Base-by-base conservation (phyloP, 2,888 invertebrate genomes). In the Brenthis ino region DNA sequence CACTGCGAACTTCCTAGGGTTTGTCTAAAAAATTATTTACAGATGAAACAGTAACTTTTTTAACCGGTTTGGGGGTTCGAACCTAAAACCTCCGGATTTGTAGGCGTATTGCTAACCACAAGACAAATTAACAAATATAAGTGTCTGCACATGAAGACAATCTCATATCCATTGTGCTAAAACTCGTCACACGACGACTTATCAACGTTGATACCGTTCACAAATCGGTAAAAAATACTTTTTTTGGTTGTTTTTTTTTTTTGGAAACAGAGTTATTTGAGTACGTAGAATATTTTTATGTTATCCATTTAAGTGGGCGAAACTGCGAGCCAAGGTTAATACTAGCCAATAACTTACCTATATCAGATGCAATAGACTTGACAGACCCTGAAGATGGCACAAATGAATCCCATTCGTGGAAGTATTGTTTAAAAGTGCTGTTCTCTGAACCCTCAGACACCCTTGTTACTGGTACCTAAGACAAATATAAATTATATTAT, bases 381-480 rank as follows among this genome's bases (percentile, higher is more conserved):
- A 74, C 94, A 20, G 93, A 93, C 57, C 72, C 57, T 0, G 74
- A 56, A 3, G 76, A 48, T 0, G 76, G 54, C 0, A 69, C 28
- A 2, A 77, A 80, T 57, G 94, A 94, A 71, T 95, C 94, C 97
- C 98, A 98, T 47, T 94, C 94, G 70, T 95, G 94, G 93, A 98
- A 98, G 92, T 97, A 98, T 79, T 98, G 97, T 77, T 96, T 97
- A 91, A 98, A 98, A 14, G 96, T 94, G 6, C 96, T 94, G 14
- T 97, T 95, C 86, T 98, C 98, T 0, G 95, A 95, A 11, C 95
- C 95, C 81, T 98, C 96, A 20, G 97, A 94, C 4, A 98, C 94
- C 78, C 97, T 94, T 77, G 95, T 95, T 0, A 95, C 93, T 78
- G 95, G 94, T 0, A 96, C 93, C 92, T 95, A 82, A 1, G 73